Evolutionary conservation across 1,140 invertebrate genomes (phyloP), one percentile per base, ranked within the genome.

Genomic region (Diploscapter pachys): DNA sequence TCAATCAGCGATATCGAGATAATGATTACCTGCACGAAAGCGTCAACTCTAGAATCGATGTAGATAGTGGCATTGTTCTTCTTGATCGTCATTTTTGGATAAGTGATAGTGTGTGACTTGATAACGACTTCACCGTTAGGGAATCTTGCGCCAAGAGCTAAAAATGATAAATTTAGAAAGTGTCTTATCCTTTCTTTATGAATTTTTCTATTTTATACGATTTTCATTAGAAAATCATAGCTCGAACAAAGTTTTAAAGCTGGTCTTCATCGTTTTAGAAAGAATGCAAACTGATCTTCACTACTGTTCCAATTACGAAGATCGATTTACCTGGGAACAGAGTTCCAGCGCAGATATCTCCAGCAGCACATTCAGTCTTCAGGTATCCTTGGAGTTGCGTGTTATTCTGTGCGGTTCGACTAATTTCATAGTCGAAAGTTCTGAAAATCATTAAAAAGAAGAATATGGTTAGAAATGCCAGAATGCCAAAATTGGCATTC

Each of bases 351-450:
- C 83, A 84, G 64, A 84, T 84, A 59, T 84, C 82, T 50, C 81
- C 77, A 48, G 76, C 63, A n/a, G 80, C 82, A 62, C 82, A 84
- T 54, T 84, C 84, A 4, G 82, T 84, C 55, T 80, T 76, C 76
- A 84, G 63, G 77, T 84, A 84, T 11, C 83, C 83, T 13, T 80
- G 79, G 13, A 84, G 81, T 51, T 75, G 78, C 5, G 77, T 67
- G 66, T 84, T 85, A 59, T 86, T 84, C 5, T 82, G 70, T 5
- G 75, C 82, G n/a, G 66, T 55, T 67, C 79, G 71, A 51, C 81
- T 85, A 53, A 84, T 84, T 65, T 84, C 83, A 62, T 85, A 84
- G 72, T 84, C 83, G 57, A 84, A 86, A 64, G 84, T 84, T n/a
- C 82, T 73, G 57, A 59, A 84, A 49, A 50, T 77, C 69, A 67